Conservation (phyloP, 2,113 vertebrate species). For the Nibea coibor region DNA sequence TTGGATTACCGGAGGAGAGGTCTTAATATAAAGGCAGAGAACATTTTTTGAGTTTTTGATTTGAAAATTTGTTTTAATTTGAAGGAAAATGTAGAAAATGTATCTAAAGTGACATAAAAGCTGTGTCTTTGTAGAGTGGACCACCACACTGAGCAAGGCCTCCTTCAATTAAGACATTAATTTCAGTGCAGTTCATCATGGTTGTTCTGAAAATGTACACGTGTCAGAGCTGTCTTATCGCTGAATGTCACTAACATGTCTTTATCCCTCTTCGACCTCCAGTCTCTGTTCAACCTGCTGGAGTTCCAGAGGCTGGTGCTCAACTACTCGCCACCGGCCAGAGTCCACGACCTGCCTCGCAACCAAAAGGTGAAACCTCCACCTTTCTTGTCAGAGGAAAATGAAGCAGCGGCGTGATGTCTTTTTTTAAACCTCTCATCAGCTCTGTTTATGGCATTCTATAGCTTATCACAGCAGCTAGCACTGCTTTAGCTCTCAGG, state of each 20-base stretch:
- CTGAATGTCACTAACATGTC: background rate
- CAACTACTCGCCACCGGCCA: conserved; percentile 92
- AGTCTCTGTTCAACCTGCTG: conserved; percentile 87
- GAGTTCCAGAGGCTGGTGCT: conserved; percentile 98
- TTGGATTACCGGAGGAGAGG: background rate
- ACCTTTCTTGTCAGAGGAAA: background rate
- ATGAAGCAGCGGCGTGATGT: background rate
- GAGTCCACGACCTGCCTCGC: conserved; percentile 92
- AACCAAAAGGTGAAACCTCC: conserved; percentile 93
- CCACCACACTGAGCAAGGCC: background rate
- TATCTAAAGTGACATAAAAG: background rate
- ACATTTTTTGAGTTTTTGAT: background rate
- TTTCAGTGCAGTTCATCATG: background rate
- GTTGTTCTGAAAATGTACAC: background rate
- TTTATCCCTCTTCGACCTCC: conserved; percentile 12
- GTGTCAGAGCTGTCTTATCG: background rate
- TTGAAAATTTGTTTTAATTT: conserved; percentile 1
- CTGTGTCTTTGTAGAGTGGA: background rate
- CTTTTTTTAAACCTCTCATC: background rate
- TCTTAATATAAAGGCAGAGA: background rate
- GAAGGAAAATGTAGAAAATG: background rate
- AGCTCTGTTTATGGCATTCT: conserved; percentile 11
- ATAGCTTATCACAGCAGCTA: conserved; percentile 29
- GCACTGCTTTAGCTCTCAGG: conserved; percentile 24
- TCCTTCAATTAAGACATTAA: background rate